phyloP scores from a whole-genome alignment of 1,140 invertebrate genomes.

The Diorhabda elongata region DNA sequence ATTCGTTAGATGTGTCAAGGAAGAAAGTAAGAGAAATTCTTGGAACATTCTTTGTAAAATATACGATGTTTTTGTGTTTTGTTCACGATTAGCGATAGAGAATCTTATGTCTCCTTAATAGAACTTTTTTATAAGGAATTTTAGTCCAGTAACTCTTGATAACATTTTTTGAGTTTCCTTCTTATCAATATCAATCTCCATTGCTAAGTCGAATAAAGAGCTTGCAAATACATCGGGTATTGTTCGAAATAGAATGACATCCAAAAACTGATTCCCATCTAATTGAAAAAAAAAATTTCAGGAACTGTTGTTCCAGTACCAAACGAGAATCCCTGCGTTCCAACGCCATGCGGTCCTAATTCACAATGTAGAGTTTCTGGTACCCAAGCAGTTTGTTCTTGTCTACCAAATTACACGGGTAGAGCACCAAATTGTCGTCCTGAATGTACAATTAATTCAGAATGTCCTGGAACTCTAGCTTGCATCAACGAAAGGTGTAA shows the following conservation, averaged over 20 bases:
- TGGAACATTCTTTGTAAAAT: conserved; percentile 22
- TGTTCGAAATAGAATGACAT: too few relatives aligned
- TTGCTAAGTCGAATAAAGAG: too few relatives aligned
- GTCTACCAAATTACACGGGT: conserved; percentile 67
- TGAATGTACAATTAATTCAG: conserved; percentile 70
- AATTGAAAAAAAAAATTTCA: background rate
- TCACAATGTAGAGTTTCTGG: conserved; percentile 68
- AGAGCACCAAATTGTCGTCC: conserved; percentile 72
- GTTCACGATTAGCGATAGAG: too few relatives aligned
- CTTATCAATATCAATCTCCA: too few relatives aligned
- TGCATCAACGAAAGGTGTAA: conserved; percentile 71
- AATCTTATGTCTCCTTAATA: too few relatives aligned
- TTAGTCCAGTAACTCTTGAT: too few relatives aligned
- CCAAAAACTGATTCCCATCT: too few relatives aligned
- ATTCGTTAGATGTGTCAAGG: conserved; percentile 61
- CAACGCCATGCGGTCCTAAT: conserved; percentile 77
- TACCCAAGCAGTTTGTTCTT: conserved; percentile 69
- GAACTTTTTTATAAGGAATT: too few relatives aligned
- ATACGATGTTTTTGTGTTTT: too few relatives aligned
- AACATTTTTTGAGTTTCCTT: too few relatives aligned
- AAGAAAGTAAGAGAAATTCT: conserved; percentile 52
- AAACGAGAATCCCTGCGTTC: conserved; percentile 61
- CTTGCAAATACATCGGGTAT: too few relatives aligned
- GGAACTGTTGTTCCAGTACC: conserved; percentile 30
- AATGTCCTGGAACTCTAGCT: conserved; percentile 69